phyloP scores from a whole-genome alignment of 1,140 invertebrate species.

The Trachymyrmex cornetzi region DNA sequence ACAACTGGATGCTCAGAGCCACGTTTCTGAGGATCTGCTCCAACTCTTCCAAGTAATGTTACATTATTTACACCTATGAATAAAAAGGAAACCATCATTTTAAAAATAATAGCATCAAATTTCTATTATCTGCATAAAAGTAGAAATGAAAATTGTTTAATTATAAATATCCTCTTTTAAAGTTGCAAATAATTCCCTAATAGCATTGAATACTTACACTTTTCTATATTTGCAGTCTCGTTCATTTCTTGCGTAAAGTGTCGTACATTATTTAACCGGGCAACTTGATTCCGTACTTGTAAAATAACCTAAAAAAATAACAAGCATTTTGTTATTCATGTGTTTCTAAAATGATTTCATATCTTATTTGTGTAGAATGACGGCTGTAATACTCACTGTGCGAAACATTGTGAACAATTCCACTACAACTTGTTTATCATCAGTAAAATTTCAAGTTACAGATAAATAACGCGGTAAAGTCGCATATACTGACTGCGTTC shows the following conservation, averaged over 20 bases:
- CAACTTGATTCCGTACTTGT: not conserved
- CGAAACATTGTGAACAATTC: conserved; percentile 53
- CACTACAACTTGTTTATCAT: not conserved
- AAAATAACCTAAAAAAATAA: conserved; percentile 63
- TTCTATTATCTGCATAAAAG: not conserved
- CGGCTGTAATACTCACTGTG: conserved; percentile 12
- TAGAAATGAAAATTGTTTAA: not conserved
- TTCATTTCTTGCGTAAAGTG: not conserved
- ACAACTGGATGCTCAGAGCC: conserved; percentile 94
- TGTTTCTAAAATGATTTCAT: not conserved
- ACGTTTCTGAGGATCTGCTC: conserved; percentile 94
- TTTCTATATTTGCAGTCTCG: conserved; percentile 72
- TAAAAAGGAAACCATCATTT: not conserved
- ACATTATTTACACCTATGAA: conserved; percentile 95
- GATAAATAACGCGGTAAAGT: too few relatives aligned
- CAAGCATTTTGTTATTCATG: not conserved
- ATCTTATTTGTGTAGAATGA: not conserved
- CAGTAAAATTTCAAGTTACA: not conserved
- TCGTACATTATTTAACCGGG: not conserved
- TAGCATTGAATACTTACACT: conserved; percentile 70
- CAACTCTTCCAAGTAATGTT: conserved; percentile 94
- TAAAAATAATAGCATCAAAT: not conserved
- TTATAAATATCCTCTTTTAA: not conserved
- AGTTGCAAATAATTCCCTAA: not conserved
- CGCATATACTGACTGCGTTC: too few relatives aligned